Percentiles rank a stretch among this genome's conserved stretches.
These are phyloP conservation scores for Lasioglossum malachurum DNA, from an alignment of 2,888 invertebrate genomes.

Conservation along the genomic window DNA sequence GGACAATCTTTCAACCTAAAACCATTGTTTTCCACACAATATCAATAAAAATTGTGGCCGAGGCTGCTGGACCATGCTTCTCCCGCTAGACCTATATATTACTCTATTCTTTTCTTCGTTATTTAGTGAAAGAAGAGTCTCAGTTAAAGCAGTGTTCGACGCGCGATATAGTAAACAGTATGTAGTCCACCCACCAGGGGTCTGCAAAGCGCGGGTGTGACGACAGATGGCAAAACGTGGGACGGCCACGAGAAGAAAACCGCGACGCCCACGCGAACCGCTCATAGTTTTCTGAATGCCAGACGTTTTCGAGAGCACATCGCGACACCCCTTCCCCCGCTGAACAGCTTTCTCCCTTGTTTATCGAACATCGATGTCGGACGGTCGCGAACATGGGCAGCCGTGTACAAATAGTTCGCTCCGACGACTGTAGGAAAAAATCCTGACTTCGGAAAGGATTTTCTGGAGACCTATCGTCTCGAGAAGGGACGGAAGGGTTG, in stretches of 20 bases:
- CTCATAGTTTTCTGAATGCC: conserved; percentile 47
- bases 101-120: not conserved
- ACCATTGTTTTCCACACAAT: no score
- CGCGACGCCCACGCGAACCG: conserved; percentile 52
- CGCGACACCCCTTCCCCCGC: conserved; percentile 15
- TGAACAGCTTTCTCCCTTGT: conserved; percentile 19
- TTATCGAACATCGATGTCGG: conserved; percentile 38
- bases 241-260: conserved; percentile 62
- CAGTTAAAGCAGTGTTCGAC: conserved; percentile 11
- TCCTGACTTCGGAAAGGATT: not conserved
- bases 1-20: no score
- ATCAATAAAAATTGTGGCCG: no score
- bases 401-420: not conserved
- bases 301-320: conserved; percentile 42
- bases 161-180: conserved; percentile 36
- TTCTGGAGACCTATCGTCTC: not conserved
- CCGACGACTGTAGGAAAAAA: not conserved
- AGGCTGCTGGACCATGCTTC: no score
- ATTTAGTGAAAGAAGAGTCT: not conserved
- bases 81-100: no score
- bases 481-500: not conserved
- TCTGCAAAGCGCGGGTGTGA: conserved; percentile 60
- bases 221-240: conserved; percentile 65
- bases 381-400: conserved; percentile 40
- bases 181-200: conserved; percentile 45